Conservation (phyloP, 1,140 invertebrate genomes). For the Goniozus legneri region DNA sequence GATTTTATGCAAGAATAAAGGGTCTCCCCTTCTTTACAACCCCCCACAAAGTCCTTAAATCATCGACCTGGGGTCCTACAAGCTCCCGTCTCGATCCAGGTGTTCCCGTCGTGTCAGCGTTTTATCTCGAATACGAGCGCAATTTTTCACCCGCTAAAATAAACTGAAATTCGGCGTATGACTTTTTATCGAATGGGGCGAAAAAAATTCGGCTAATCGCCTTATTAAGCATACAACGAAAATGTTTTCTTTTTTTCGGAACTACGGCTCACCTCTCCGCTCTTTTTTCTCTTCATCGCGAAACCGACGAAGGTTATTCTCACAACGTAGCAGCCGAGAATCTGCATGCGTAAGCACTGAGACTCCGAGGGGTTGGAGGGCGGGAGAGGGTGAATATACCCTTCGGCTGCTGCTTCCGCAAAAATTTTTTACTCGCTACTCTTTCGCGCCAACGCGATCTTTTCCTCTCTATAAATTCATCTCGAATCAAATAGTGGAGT, state of each 20-base stretch:
- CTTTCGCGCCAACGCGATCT: no score
- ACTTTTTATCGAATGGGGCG: no score
- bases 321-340: conserved; percentile 19
- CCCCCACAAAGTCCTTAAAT: conserved; percentile 9
- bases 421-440: no score
- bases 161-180: background rate
- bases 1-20: conserved; percentile 42
- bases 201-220: no score
- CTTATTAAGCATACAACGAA: background rate
- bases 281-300: no score
- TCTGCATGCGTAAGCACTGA: conserved; percentile 27
- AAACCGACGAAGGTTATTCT: no score
- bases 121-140: background rate
- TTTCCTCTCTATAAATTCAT: conserved; percentile 4
- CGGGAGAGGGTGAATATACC: conserved; percentile 21
- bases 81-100: background rate
- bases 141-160: conserved; percentile 13
- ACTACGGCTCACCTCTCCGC: conserved; percentile 8
- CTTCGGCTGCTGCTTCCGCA: conserved; percentile 12
- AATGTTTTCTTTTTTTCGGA: background rate
- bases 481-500: background rate
- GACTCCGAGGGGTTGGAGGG: conserved; percentile 24
- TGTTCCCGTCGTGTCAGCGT: background rate
- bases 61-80: conserved; percentile 1
- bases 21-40: conserved; percentile 16